Base-by-base conservation (phyloP, 2,888 invertebrate species). In the Apamea crenata region DNA sequence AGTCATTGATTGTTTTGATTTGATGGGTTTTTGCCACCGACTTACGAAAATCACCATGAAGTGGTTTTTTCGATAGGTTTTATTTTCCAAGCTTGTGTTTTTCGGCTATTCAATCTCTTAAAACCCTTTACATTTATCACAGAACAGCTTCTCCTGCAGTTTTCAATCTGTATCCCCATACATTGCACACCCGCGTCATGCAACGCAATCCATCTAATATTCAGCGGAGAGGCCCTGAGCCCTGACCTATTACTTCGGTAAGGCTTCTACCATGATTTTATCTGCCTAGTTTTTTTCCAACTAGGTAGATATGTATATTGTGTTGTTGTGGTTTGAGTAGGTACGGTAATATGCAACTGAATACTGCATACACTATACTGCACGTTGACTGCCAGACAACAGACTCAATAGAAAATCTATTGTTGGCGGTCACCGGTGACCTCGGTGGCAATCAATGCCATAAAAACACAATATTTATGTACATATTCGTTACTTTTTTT, bases 201-300 rank as follows among this genome's bases (percentile, higher is more conserved):
- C 79, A 67, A 71, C 53, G 84, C 81, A 84, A 81, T 81, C 66
- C 70, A 84, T 81, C 84, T 84, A 79, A 84, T 71, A 81, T 84
- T 79, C 70, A 81, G 21, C 59, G 25, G 21, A 50, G 77, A 83
- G 50, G 73, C 59, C 56, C 72, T 69, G 50, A 69, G 65, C 80
- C 53, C 84, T 82, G 80, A 82, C 80, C 69, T 70, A 80, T 84
- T 63, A 80, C 84, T 77, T 77, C 0, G 16, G n/a, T 47, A 59
- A 69, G 65, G 85, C 81, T 85, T 80, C 82, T 84, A 69, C 59
- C 69, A 69, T 82, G 73, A 80, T 80, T 84, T 69, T 59, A 84
- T 84, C 25, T 53, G 21, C 47, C 25, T 53, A 69, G 7, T 56
- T 72, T 56, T 67, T 32, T 63, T 21, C 6, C 75, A 56, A 25